These are phyloP conservation scores for Rhodeus uyekii DNA, from an alignment of 2,797 vertebrate genomes.

Conservation along the genomic window DNA sequence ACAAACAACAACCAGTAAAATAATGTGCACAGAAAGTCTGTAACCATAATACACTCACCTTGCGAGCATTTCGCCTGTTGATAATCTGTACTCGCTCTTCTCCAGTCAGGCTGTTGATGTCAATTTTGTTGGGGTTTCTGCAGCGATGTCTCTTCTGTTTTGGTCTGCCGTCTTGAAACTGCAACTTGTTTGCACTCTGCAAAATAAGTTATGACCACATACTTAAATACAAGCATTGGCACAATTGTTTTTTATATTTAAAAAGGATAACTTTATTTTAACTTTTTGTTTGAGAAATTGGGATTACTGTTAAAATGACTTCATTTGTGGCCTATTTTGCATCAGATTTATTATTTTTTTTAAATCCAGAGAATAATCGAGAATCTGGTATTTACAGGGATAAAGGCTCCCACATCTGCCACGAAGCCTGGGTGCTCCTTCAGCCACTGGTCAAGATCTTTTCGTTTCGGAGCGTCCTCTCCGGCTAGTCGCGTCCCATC, in stretches of 20 bases:
- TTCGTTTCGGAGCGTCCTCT: constrained; percentile 92
- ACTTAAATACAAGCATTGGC: neutral
- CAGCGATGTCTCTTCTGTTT: constrained; percentile 98
- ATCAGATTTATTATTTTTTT: neutral
- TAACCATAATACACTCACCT: constrained; percentile 73
- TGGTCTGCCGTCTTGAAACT: constrained; percentile 91
- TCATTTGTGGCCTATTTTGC: neutral
- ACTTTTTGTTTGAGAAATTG: neutral
- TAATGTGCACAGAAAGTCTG: neutral
- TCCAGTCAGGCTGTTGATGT: constrained; percentile 95
- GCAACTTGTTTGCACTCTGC: constrained; percentile 85
- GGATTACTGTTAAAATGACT: neutral
- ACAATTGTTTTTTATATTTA: neutral
- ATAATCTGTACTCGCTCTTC: constrained; percentile 98
- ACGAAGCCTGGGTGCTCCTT: constrained; percentile 95
- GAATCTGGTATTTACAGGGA: constrained; percentile 81
- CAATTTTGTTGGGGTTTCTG: constrained; percentile 96
- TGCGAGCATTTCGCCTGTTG: constrained; percentile 96
- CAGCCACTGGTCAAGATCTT: constrained; percentile 94
- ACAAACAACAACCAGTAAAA: neutral
- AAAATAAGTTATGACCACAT: neutral
- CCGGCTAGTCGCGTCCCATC: constrained; percentile 96
- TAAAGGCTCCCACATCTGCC: constrained; percentile 93
- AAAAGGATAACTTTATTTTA: neutral
- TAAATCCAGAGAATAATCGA: neutral